Evolutionary conservation across 2,113 vertebrate genomes (phyloP).

Genomic region (Poeciliopsis turrubarensis): DNA sequence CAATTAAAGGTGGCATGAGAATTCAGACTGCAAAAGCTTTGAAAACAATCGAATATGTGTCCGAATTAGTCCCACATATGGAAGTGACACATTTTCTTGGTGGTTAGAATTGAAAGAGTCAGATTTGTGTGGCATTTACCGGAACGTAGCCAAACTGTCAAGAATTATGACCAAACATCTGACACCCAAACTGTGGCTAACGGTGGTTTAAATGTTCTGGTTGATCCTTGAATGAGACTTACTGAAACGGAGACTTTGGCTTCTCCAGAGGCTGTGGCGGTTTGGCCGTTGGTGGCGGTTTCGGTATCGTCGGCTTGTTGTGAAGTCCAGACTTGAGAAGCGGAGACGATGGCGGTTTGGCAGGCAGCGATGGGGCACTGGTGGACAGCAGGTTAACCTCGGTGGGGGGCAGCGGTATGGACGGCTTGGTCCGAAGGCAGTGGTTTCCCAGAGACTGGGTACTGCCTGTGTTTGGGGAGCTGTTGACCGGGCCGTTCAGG

Average conservation of each 20-base stretch:
- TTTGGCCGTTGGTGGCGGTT: conserved; percentile 69
- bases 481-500: conserved; percentile 27
- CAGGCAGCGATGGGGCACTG: conserved; percentile 1
- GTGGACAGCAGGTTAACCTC: not conserved
- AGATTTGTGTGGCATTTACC: no score
- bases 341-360: conserved; percentile 21
- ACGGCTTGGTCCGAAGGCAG: conserved; percentile 13
- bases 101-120: no score
- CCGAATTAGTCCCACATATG: no score
- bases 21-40: no score
- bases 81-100: no score
- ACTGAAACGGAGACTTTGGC: conserved; percentile 64
- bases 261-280: conserved; percentile 55
- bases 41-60: no score
- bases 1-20: no score
- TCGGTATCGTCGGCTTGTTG: conserved; percentile 56
- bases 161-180: no score
- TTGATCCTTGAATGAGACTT: conserved; percentile 31
- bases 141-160: no score
- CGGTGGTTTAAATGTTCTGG: no score
- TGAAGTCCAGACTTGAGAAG: conserved; percentile 46
- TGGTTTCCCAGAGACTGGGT: conserved; percentile 35
- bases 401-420: not conserved
- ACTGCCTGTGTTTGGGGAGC: not conserved
- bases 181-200: no score